Base-by-base conservation (phyloP, 2,888 invertebrate genomes). In the Nyleta sp. region DNA sequence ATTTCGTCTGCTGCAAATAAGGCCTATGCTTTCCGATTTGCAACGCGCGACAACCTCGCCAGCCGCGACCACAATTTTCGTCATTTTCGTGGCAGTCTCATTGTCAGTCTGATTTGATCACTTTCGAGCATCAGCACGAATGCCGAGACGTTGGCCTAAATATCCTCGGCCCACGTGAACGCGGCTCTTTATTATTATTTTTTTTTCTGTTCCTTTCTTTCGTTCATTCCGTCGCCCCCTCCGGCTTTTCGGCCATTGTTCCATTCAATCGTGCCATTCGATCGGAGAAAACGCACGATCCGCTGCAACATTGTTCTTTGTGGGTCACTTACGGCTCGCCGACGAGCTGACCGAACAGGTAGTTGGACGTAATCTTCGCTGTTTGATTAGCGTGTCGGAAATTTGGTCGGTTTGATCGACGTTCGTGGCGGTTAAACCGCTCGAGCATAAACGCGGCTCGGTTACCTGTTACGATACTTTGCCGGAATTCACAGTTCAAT, bases 91-190 rank as follows among this genome's bases (percentile, higher is more conserved):
- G 52, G 52, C 52, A 18, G 33, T 22, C 67, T 33, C 24, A 67
- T 67, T 46, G 67, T 67, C 46, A 18, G 64, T 72, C 72, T 40
- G 55, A 64, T 72, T 72, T 55, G 60, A 72, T 71, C 71, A 53
- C 53, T 53, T 53, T 64, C 55, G 46, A 60, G 22, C 71, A 62
- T 62, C 52, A 24, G 33, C 11, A 11, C 44, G 42, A 18, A 70
- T 60, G 46, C 46, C 71, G 35, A 52, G 53, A 70, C 22, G 18
- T 35, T 71, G 62, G 71, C 60, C 60, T 62, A 62, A 62, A 71
- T 71, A 71, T 60, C 44, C n/a, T 40, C 72, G n/a, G 28, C 64
- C 72, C 55, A 64, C 64, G 62, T 52, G 52, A 57, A 48, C 11
- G 22, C 48, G n/a, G 13, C 38, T 35, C 7, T 57, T 18, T 55